phyloP scores from a whole-genome alignment of 2,888 invertebrate species.

The Lasioglossum villosulum region DNA sequence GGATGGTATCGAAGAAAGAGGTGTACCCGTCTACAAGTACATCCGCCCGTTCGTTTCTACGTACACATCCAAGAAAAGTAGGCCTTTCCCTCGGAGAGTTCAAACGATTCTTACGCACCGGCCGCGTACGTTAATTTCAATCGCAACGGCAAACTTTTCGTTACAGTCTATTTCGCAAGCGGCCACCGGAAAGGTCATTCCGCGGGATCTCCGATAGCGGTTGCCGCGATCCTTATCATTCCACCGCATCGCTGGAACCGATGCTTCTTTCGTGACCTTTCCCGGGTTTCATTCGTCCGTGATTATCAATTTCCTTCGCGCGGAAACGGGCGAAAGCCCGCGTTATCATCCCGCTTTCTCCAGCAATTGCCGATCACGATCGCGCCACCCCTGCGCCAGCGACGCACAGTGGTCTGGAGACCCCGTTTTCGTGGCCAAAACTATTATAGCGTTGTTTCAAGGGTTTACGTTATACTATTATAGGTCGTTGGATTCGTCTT shows the following conservation, averaged over 20 bases:
- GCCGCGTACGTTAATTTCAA: slow-evolving; percentile 66
- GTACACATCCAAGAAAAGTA: slow-evolving; percentile 61
- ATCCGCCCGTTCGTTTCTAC: background rate
- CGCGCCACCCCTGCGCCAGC: background rate
- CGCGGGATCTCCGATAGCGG: slow-evolving; percentile 51
- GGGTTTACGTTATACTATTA: no score
- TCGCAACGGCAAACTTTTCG: slow-evolving; percentile 60
- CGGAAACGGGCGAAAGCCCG: slow-evolving; percentile 14
- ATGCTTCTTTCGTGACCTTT: background rate
- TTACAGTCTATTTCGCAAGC: slow-evolving; percentile 64
- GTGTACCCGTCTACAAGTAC: slow-evolving; percentile 28
- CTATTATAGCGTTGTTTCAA: no score
- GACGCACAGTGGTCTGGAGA: no score
- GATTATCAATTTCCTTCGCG: background rate
- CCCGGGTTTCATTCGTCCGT: background rate
- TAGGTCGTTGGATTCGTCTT: no score
- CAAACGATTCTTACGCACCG: slow-evolving; percentile 67
- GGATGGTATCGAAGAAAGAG: slow-evolving; percentile 65
- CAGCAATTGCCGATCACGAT: slow-evolving; percentile 13
- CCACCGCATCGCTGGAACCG: background rate
- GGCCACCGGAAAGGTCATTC: slow-evolving; percentile 61
- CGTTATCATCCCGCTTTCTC: slow-evolving; percentile 30
- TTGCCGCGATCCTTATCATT: slow-evolving; percentile 49
- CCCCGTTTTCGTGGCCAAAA: no score
- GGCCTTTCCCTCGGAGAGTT: slow-evolving; percentile 66